Base-by-base conservation (phyloP, 1,140 invertebrate genomes). In the Drosophila auraria region DNA sequence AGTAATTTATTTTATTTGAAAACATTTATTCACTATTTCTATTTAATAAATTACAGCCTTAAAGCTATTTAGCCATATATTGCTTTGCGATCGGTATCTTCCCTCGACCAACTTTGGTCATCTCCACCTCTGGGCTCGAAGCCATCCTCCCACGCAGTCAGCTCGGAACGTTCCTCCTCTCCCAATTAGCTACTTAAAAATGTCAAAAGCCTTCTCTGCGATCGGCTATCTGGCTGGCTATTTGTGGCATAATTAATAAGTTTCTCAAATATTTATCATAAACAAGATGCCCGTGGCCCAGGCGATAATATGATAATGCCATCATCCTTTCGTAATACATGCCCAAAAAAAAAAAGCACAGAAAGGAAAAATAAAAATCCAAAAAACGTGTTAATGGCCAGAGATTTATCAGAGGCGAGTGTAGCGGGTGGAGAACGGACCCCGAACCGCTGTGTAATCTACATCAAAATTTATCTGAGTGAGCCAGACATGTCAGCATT, bases 381-480 rank as follows among this genome's bases (percentile, higher is more conserved):
- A 23, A 51, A 79, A 79, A 79, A 80, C 77, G 77, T 80, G 77
- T 73, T 79, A 80, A 80, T 65, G 77, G 78, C 33, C 11, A 45
- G 45, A 78, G 81, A 71, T 82, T 73, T 69, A 83, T 73, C 81
- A 40, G 70, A 58, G 60, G 38, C 40, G 54, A 57, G 36, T 51
- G 61, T 47, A 25, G 64, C 62, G 57, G 66, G 77, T 63, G 69
- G 68, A 65, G 20, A 49, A 50, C 15, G 50, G 56, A 60, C 23
- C 38, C 17, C 53, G 49, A 57, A 56, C 65, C 50, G 73, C 45
- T 40, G 53, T 61, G 82, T 71, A 90, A 90, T 90, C 86, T 90
- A 86, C 86, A 90, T 90, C 86, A 90, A 90, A 90, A 90, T 90
- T 90, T 90, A 90, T 90, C 86, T 82, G 74, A 84, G 82, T 87